Evolutionary conservation across 2,113 vertebrate genomes (phyloP).

Genomic region (Periophthalmodon schlosseri): DNA sequence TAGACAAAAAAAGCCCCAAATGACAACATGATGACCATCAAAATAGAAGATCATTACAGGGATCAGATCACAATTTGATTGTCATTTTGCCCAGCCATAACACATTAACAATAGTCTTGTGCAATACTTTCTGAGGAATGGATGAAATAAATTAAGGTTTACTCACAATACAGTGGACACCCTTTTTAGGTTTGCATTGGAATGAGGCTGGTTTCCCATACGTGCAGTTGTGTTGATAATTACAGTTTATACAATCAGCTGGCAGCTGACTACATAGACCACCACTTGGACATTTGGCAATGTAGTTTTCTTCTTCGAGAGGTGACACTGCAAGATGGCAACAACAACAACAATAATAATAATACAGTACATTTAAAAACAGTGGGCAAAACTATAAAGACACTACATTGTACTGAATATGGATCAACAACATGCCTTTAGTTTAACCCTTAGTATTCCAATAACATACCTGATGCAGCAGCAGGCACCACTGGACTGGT

Average conservation of each 20-base stretch:
- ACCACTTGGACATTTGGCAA: conserved; percentile 85
- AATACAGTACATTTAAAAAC: too few species aligned
- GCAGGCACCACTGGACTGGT: conserved; percentile 65
- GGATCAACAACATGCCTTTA: not conserved
- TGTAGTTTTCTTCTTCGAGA: conserved; percentile 49
- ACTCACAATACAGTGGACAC: conserved; percentile 89
- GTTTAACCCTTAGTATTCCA: not conserved
- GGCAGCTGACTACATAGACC: conserved; percentile 85
- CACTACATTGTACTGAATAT: not conserved
- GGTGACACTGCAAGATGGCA: conserved; percentile 56
- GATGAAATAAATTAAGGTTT: not conserved
- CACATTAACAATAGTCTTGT: not conserved
- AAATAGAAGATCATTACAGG: too few species aligned
- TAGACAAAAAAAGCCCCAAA: too few species aligned
- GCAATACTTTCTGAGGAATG: not conserved
- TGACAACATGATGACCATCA: too few species aligned
- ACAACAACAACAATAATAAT: not conserved
- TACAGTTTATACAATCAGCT: conserved; percentile 85
- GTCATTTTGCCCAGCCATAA: not conserved
- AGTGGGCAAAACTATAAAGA: not conserved
- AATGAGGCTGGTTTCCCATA: conserved; percentile 85
- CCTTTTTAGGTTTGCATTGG: conserved; percentile 82
- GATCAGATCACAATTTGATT: not conserved
- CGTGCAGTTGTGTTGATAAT: conserved; percentile 85
- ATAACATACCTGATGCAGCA: conserved; percentile 60